phyloP scores from a whole-genome alignment of 2,888 invertebrate genomes.

The Micoletzkya japonica region DNA sequence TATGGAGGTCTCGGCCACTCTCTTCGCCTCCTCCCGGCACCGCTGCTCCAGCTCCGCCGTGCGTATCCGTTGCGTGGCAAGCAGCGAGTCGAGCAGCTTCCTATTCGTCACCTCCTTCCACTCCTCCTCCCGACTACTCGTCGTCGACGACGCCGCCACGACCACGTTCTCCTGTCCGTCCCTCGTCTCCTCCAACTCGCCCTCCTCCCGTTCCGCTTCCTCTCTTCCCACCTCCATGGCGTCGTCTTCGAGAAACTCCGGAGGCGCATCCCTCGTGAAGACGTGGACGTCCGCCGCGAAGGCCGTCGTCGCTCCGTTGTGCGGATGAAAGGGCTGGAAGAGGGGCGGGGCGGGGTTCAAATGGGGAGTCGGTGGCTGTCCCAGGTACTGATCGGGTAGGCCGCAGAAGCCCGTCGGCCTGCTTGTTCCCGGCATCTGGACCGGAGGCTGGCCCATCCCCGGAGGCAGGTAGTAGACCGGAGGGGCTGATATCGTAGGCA shows the following conservation, averaged over 20 bases:
- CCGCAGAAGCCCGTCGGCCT: no score
- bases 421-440: no score
- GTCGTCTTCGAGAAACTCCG: no score
- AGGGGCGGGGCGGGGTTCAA: neutral
- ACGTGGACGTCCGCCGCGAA: no score
- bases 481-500: neutral
- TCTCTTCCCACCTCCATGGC: neutral
- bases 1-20: no score
- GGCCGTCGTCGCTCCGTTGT: no score
- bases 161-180: neutral
- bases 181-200: neutral
- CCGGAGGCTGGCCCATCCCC: neutral
- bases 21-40: neutral
- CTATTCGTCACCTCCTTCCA: neutral
- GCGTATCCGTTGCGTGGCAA: no score
- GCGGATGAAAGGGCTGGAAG: no score
- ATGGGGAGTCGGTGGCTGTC: neutral
- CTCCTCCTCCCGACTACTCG: neutral
- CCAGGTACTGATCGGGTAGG: neutral
- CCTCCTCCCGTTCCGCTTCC: neutral
- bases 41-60: neutral
- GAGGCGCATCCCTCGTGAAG: no score
- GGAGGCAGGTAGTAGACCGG: neutral
- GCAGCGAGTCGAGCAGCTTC: no score
- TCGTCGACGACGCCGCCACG: neutral